Conservation (phyloP, 2,113 vertebrate species). For the Aspiorhynchus laticeps region DNA sequence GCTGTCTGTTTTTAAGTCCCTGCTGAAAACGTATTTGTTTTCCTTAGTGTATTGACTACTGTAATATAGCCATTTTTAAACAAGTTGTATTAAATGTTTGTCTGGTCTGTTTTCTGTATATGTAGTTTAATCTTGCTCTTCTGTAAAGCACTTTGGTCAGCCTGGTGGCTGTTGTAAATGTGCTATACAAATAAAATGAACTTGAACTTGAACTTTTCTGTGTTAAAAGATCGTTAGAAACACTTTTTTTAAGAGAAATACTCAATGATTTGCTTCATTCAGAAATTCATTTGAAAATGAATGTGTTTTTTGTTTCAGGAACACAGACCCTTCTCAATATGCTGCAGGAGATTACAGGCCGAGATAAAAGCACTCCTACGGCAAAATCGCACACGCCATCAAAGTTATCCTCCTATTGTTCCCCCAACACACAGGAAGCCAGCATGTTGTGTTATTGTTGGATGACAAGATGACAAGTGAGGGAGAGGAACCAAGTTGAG, state of each 20-base stretch:
- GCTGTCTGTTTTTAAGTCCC: no score
- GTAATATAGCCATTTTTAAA: no score
- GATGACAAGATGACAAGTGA: constrained; percentile 69
- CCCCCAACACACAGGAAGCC: constrained; percentile 70
- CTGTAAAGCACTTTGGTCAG: no score
- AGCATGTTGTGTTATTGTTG: constrained; percentile 79
- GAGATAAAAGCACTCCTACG: constrained; percentile 64
- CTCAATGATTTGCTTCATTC: background rate
- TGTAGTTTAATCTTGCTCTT: no score
- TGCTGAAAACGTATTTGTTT: no score
- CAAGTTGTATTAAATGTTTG: no score
- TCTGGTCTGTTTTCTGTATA: no score
- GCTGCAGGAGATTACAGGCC: constrained; percentile 49
- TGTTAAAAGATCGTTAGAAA: background rate
- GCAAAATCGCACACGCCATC: constrained; percentile 70
- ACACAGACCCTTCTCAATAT: constrained; percentile 11
- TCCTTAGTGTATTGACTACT: no score
- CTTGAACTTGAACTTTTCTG: no score
- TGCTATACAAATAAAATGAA: no score
- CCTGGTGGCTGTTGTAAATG: no score
- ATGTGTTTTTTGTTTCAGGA: constrained; percentile 1
- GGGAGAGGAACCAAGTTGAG: constrained; percentile 40
- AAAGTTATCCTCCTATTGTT: constrained; percentile 81
- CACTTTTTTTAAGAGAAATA: background rate
- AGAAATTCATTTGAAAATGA: background rate